Evolutionary conservation across 2,797 vertebrate species (phyloP).

Genomic region (Meriones psammophilus): DNA sequence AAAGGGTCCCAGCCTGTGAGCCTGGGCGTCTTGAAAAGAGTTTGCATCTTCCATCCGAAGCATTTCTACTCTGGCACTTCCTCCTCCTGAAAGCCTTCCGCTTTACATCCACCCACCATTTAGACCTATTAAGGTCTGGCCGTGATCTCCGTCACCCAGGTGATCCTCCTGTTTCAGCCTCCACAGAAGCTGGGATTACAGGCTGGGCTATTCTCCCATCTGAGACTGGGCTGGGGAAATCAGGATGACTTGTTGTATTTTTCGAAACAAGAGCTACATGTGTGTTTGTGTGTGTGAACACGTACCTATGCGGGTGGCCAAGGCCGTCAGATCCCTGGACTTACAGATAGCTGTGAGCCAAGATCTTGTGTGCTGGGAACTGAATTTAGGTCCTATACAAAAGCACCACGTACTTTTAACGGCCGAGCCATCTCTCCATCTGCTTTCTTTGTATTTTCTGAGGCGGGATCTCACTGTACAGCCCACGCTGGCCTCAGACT

Average conservation of each 20-base stretch:
- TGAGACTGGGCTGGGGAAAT: not conserved
- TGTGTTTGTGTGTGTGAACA: not conserved
- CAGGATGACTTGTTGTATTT: not conserved
- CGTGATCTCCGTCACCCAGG: not conserved
- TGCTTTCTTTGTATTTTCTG: not conserved
- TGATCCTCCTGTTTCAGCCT: not conserved
- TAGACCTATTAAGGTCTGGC: not conserved
- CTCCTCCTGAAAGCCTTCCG: not conserved
- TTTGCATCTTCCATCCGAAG: not conserved
- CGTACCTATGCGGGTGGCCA: not conserved
- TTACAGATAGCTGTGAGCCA: not conserved
- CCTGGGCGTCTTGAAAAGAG: not conserved
- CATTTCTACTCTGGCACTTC: accelerated
- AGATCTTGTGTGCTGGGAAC: not conserved
- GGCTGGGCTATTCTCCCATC: not conserved
- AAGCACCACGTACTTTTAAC: not conserved
- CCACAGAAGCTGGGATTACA: too few relatives aligned
- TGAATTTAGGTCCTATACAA: not conserved
- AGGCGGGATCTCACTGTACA: not conserved
- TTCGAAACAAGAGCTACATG: not conserved
- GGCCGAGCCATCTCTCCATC: not conserved
- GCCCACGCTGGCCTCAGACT: not conserved
- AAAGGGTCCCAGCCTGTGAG: not conserved
- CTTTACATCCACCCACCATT: not conserved
- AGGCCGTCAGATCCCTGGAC: not conserved